Evolutionary conservation across 2,113 vertebrate species (phyloP), one percentile per base, ranked within the genome.

Genomic region (Lamprotornis superbus): DNA sequence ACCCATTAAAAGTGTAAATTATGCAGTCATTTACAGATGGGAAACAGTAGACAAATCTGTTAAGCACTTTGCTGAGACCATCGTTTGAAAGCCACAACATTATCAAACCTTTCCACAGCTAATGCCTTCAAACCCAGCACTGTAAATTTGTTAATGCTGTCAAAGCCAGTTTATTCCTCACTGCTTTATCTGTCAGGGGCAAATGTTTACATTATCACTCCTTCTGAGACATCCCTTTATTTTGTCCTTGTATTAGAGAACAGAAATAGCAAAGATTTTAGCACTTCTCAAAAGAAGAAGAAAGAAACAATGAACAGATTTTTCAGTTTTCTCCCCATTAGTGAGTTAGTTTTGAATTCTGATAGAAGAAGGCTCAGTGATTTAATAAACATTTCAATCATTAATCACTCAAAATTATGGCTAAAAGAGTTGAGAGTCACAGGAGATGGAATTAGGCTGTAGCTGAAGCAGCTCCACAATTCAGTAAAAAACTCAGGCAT

Each of bases 51-150:
- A 88, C 87, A 93, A 91, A 96, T 93, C 91, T 94, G 81, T 74
- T 92, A 76, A 95, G 86, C 64, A 64, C 71, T 95, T 95, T 64
- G 85, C 59, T 92, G 84, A 88, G 75, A 64, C 78, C 74, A 25
- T 92, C 87, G 78, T 95, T 90, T 94, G 92, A 95, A 92, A 94
- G 60, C 47, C 78, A 28, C 28, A 77, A 87, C 91, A 93, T 94
- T 96, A 97, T 94, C 96, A 93, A 92, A 91, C 86, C 91, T 94
- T 92, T 89, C 79, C 89, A 78, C 64, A 70, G 73, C 82, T 95
- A 95, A 93, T 91, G 61, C 71, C 64, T 80, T 87, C 74, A 78
- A 89, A 92, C 61, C 56, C 77, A 87, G 55, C 57, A 24, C 56
- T 70, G 83, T 76, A 85, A 76, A 97, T 96, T 65, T 83, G 80